These are phyloP conservation scores for Acrobasis consociella DNA, from an alignment of 2,888 invertebrate species.

Conservation along the genomic window DNA sequence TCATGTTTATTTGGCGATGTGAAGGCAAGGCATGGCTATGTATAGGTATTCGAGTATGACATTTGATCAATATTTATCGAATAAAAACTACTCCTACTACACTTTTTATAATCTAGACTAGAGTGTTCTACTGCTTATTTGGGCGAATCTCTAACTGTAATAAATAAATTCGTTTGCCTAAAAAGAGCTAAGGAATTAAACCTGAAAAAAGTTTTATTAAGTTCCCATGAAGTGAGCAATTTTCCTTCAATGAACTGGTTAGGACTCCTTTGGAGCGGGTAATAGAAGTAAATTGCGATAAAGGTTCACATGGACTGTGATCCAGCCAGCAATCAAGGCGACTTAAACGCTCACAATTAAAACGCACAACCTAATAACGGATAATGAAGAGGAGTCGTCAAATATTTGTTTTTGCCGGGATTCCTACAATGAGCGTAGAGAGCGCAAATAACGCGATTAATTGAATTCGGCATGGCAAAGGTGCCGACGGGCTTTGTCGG, in stretches of 20 bases:
- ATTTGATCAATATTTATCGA: too few species aligned
- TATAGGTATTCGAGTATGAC: too few species aligned
- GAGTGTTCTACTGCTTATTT: too few species aligned
- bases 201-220: neutral
- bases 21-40: too few species aligned
- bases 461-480: conserved; percentile 81
- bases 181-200: neutral
- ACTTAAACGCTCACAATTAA: conserved; percentile 54
- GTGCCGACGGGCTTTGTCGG: conserved; percentile 73
- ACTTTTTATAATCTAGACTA: too few species aligned
- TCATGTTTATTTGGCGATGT: too few species aligned
- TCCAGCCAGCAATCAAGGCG: conserved; percentile 33
- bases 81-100: too few species aligned
- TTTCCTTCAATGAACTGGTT: conserved; percentile 4
- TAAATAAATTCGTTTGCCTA: too few species aligned
- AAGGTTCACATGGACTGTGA: conserved; percentile 22
- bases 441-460: conserved; percentile 80
- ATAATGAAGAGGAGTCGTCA: conserved; percentile 69
- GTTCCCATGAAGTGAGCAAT: neutral
- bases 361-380: conserved; percentile 71
- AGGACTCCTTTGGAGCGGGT: neutral
- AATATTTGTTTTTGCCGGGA: conserved; percentile 80
- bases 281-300: conserved; percentile 17
- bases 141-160: too few species aligned
- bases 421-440: conserved; percentile 65